A percentile compares a stretch with the other conserved stretches of the same genome.
phyloP scores from a whole-genome alignment of 1,140 invertebrate species.

The Wiebesia pumilae region DNA sequence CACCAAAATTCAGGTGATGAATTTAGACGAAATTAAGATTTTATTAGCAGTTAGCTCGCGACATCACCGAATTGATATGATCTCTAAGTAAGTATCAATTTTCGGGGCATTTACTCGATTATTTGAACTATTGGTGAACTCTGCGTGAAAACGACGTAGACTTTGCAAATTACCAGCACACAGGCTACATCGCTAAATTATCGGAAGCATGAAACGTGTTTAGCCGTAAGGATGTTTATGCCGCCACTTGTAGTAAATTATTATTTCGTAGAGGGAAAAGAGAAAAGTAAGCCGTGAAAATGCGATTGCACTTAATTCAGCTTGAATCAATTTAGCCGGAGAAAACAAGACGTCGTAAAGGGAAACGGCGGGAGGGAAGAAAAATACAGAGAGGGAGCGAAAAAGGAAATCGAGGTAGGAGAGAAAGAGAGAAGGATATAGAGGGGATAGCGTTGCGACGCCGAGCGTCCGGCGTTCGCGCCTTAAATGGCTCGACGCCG shows the following conservation, averaged over 20 bases:
- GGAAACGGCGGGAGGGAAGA: slow-evolving; percentile 44
- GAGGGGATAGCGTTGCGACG: slow-evolving; percentile 67
- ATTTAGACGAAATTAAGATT: no score
- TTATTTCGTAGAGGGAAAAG: slow-evolving; percentile 4
- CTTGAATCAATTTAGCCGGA: slow-evolving; percentile 15
- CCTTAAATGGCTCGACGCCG: slow-evolving; percentile 76
- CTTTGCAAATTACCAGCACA: no score
- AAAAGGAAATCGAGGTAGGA: slow-evolving; percentile 44
- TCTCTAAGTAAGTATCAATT: no score
- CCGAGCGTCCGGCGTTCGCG: slow-evolving; percentile 74
- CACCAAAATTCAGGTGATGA: no score
- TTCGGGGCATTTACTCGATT: no score
- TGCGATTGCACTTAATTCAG: slow-evolving; percentile 18
- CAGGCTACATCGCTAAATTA: not conserved
- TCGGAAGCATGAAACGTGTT: not conserved
- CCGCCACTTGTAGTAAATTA: not conserved
- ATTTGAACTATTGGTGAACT: no score
- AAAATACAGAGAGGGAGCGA: slow-evolving; percentile 49
- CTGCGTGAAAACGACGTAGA: no score
- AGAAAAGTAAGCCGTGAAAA: slow-evolving; percentile 31
- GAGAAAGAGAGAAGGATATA: slow-evolving; percentile 18
- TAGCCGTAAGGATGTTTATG: not conserved
- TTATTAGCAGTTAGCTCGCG: no score
- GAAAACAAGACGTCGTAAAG: not conserved
- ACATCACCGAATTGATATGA: no score